phyloP scores from a whole-genome alignment of 2,797 vertebrate species.

The Acrossocheilus wenchowensis region DNA sequence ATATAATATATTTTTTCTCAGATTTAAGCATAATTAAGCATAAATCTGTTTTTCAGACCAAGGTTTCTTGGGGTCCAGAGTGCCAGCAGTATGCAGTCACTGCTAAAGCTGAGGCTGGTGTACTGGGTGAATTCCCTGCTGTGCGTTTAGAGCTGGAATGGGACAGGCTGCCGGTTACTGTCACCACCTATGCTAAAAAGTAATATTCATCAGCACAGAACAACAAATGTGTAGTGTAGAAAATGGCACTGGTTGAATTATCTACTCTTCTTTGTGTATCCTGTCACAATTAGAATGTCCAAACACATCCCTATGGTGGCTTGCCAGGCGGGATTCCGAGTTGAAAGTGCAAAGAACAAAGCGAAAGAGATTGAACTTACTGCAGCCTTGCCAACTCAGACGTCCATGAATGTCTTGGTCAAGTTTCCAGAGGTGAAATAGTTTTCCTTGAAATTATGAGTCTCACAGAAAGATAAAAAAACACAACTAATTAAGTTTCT shows the following conservation, averaged over 20 bases:
- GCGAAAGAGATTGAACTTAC: constrained; percentile 73
- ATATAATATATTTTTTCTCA: no score
- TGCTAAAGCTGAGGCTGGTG: constrained; percentile 78
- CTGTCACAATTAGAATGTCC: constrained; percentile 69
- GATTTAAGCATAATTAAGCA: background rate
- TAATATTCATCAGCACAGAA: constrained; percentile 64
- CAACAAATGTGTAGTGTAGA: background rate
- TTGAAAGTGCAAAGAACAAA: constrained; percentile 69
- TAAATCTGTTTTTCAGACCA: constrained; percentile 70
- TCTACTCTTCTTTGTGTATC: background rate
- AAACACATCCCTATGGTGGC: constrained; percentile 65
- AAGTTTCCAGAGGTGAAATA: constrained; percentile 70
- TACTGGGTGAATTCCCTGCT: constrained; percentile 76
- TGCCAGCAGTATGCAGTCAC: constrained; percentile 79
- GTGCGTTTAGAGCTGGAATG: constrained; percentile 77
- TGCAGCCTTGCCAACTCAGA: constrained; percentile 63
- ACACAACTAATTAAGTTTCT: background rate
- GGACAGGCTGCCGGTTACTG: constrained; percentile 74
- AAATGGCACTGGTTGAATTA: background rate
- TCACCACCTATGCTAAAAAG: constrained; percentile 68
- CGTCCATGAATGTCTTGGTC: constrained; percentile 66
- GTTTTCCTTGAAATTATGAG: background rate
- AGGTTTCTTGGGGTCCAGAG: constrained; percentile 80
- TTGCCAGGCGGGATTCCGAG: constrained; percentile 60
- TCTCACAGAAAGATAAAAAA: background rate